phyloP scores from a whole-genome alignment of 2,797 vertebrate species.

The Loris lydekkerianus region DNA sequence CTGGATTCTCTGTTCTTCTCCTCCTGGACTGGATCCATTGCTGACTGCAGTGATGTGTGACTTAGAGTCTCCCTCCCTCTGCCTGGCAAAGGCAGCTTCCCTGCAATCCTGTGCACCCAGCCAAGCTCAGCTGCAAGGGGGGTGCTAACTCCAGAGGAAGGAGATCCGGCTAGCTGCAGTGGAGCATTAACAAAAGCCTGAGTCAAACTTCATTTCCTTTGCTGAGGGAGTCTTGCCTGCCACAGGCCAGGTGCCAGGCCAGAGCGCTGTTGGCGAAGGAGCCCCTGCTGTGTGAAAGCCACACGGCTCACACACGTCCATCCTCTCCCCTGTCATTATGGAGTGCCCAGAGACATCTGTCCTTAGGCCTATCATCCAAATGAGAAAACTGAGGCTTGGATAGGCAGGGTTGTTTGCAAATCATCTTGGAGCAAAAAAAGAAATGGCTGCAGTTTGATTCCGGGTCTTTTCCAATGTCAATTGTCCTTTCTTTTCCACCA shows the following conservation, averaged over 20 bases:
- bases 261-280: neutral
- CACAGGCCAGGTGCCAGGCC: slow-evolving; percentile 42
- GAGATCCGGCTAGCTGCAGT: neutral
- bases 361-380: neutral
- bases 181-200: neutral
- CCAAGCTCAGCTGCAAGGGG: accelerated
- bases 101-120: neutral
- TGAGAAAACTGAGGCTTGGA: neutral
- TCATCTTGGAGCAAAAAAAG: neutral
- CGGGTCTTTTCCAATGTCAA: neutral
- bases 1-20: neutral
- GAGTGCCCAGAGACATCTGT: neutral
- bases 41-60: neutral
- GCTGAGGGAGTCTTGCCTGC: neutral
- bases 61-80: neutral
- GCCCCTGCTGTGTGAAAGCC: neutral
- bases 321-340: no score
- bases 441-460: neutral
- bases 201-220: slow-evolving; percentile 67
- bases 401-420: neutral
- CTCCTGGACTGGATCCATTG: neutral
- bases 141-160: neutral
- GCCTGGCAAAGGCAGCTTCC: neutral
- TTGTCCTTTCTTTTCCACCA: neutral
- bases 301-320: accelerated